Evolutionary conservation across 1,140 invertebrate genomes (phyloP).

Genomic region (Centruroides sculpturatus): DNA sequence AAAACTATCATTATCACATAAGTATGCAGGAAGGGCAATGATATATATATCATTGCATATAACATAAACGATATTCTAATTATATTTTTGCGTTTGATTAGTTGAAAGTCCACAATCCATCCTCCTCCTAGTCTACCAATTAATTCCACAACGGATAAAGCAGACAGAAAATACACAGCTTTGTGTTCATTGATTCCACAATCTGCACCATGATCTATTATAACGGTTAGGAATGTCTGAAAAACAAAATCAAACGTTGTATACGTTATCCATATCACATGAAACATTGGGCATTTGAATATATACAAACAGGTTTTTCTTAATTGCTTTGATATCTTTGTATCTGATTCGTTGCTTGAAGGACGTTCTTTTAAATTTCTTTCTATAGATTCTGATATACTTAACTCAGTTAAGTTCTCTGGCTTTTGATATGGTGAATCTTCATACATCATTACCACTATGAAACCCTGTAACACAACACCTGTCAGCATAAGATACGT

Average conservation of each 20-base stretch:
- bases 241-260: no score
- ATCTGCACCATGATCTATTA: conserved; percentile 18
- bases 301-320: no score
- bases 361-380: no score
- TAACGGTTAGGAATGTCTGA: conserved; percentile 14
- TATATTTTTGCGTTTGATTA: conserved; percentile 12
- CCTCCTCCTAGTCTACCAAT: conserved; percentile 14
- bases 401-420: no score
- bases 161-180: conserved; percentile 13
- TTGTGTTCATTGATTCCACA: conserved; percentile 5
- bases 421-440: no score
- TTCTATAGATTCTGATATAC: no score
- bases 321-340: no score
- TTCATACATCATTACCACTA: conserved; percentile 2
- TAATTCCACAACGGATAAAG: conserved; percentile 15
- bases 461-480: conserved; percentile 4
- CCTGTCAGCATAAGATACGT: conserved; percentile 15
- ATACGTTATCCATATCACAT: no score
- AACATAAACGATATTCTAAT: conserved; percentile 9
- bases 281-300: no score
- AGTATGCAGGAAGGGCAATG: conserved; percentile 6
- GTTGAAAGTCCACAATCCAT: conserved; percentile 13
- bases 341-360: no score
- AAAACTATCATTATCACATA: conserved; percentile 11
- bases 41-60: conserved; percentile 4